Base-by-base conservation (phyloP, 35 echinoderm and acorn worm genomes). In the Holothuria glaberrima region DNA sequence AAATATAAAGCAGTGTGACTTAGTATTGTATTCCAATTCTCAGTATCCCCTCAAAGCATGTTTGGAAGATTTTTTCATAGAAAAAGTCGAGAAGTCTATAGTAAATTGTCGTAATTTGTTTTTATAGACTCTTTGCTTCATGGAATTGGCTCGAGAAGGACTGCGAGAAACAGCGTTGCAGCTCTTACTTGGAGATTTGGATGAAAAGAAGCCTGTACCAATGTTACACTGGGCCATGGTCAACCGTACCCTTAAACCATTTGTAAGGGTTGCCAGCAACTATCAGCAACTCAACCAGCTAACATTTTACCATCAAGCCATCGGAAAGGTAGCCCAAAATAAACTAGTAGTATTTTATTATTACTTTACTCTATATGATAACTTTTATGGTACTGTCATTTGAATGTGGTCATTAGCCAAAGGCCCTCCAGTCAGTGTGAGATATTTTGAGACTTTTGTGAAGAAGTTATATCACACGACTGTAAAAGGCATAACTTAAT, bases 271-370 rank as follows among this genome's bases (percentile, higher is more conserved):
- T 16, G 59, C 85, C 31, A 87, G 87, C 20, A 79, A 68, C 9
- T 52, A 44, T 62, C 85, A 93, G n/a, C 69, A 92, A 48, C 71
- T 98, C 45, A 86, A 93, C 30, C 61, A 84, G 44, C 41, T 94
- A 17, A 88, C 91, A 26, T 98, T 98, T 87, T 98, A 94, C 58
- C 96, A 98, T 91, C 88, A 91, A 27, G 80, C 96, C 22, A 94
- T 98, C 34, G 89, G 73, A 59, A 86, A 72, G 91, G 96, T 98
- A 61, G 52, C 64, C 31, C 20, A 0, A 4, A n/a, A n/a, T 12
- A 78, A 78, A n/a, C n/a, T n/a, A n/a, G n/a, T n/a, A n/a, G n/a
- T n/a, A n/a, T n/a, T n/a, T n/a, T n/a, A n/a, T n/a, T n/a, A n/a
- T n/a, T n/a, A n/a, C n/a, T n/a, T n/a, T n/a, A n/a, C n/a, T n/a